Base-by-base conservation (phyloP, 2,113 vertebrate genomes). In the Psettodes erumei region DNA sequence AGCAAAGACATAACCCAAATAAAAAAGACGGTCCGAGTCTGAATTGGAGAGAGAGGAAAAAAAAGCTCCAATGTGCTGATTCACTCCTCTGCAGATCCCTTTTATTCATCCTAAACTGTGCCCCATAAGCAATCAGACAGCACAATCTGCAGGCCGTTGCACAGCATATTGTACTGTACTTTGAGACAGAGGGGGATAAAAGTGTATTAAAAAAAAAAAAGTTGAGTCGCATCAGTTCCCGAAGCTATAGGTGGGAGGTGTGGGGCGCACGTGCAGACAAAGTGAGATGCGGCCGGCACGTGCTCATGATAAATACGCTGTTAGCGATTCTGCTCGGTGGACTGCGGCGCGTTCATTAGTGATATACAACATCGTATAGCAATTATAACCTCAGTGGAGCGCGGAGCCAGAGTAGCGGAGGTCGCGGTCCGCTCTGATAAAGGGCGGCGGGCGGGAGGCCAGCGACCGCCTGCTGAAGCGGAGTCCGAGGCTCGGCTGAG, bases 381-480 rank as follows among this genome's bases (percentile, higher is more conserved):
- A 50, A 71, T 73, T 47, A 71, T 76, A 51, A 55, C 59, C 70
- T 60, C 71, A 8, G 61, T 42, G 15, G 27, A 65, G 30, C 10
- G 30, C 64, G 15, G 38, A 61, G 64, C 51, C 69, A 62, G 65
- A 48, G 66, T 25, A 25, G 33, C 38, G 67, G 56, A 42, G 59
- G 55, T 35, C 23, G 76, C 70, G 81, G 70, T 83, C 74, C 75
- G 68, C n/a, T 70, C 28, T 62, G 51, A 48, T 63, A 71, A 69
- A 83, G 82, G 85, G 81, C 75, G 86, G 79, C 58, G 60, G 77
- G 84, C 76, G 77, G 68, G 73, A 71, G 76, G 77, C 83, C 86
- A 77, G 55, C 47, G 50, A 45, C 38, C 65, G 75, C 59, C 48
- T 65, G 38, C 68, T 51, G 59, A 63, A 71, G 79, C 58, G 69